Conservation (phyloP, 2,888 invertebrate species). For the Catocala sponsa region DNA sequence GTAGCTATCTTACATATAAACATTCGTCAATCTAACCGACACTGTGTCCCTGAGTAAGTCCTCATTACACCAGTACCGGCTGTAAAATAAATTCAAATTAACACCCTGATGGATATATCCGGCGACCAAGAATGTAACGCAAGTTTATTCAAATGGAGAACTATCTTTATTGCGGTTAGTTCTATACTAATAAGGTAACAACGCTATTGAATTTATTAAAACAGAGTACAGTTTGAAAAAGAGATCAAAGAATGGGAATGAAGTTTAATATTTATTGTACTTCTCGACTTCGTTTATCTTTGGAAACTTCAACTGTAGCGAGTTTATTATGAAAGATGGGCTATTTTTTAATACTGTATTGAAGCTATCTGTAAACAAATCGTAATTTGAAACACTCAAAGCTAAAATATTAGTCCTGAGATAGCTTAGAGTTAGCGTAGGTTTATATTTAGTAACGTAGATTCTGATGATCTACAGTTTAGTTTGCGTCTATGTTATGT, state of each 20-base stretch:
- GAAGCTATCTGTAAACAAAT: too few species aligned
- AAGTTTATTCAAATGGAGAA: conserved; percentile 45
- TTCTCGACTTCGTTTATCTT: neutral
- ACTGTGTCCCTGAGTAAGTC: conserved; percentile 38
- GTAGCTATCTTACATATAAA: conserved; percentile 15
- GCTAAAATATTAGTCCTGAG: too few species aligned
- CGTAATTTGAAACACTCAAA: too few species aligned
- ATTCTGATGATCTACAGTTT: too few species aligned
- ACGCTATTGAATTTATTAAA: conserved; percentile 12
- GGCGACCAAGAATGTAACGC: conserved; percentile 39
- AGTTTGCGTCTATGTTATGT: too few species aligned
- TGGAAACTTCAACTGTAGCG: too few species aligned
- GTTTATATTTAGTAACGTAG: too few species aligned
- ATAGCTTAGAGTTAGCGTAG: too few species aligned
- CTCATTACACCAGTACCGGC: conserved; percentile 63
- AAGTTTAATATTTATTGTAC: neutral
- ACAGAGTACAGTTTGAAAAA: conserved; percentile 6
- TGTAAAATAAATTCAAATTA: conserved; percentile 80
- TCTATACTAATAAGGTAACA: conserved; percentile 29
- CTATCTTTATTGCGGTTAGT: conserved; percentile 40
- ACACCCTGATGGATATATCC: conserved; percentile 67
- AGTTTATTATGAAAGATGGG: too few species aligned
- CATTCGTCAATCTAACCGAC: conserved; percentile 42
- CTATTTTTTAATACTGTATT: too few species aligned
- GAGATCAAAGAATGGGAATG: neutral